Percentiles rank a stretch among this genome's conserved stretches.
phyloP scores from a whole-genome alignment of 2,888 invertebrate species.

The Busseola fusca region DNA sequence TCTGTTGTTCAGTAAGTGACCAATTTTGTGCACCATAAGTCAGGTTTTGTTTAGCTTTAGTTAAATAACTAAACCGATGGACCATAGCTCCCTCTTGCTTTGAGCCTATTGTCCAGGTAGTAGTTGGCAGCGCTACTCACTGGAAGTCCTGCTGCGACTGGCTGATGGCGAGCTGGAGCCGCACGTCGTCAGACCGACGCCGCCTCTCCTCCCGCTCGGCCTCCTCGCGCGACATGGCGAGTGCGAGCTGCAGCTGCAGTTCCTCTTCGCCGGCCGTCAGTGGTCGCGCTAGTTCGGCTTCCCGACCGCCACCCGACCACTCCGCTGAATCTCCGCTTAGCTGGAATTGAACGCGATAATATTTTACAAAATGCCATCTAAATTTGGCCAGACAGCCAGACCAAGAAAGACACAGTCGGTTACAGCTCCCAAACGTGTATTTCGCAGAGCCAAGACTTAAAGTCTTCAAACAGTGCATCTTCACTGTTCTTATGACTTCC shows the following conservation, averaged over 20 bases:
- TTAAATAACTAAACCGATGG: too few species aligned
- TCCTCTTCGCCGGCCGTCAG: slow-evolving; percentile 99
- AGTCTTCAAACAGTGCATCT: background rate
- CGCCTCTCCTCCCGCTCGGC: slow-evolving; percentile 98
- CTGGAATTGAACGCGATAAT: slow-evolving; percentile 49
- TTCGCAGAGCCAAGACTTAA: background rate
- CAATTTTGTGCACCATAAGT: too few species aligned
- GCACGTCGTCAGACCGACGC: slow-evolving; percentile 97
- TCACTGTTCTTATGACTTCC: background rate
- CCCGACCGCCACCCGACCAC: slow-evolving; percentile 81
- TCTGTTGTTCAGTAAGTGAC: too few species aligned
- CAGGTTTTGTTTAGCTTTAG: too few species aligned
- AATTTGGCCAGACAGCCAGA: background rate
- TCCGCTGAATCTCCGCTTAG: slow-evolving; percentile 65
- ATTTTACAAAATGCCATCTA: background rate
- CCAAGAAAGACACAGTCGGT: background rate
- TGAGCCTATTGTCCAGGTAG: background rate
- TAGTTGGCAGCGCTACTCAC: slow-evolving; percentile 81
- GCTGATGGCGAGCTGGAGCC: slow-evolving; percentile 97
- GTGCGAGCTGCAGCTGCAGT: slow-evolving; percentile 98
- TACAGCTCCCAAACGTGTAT: background rate
- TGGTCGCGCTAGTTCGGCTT: slow-evolving; percentile 97
- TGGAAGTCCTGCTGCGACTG: slow-evolving; percentile 98
- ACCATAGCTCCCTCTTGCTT: background rate
- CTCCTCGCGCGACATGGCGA: slow-evolving; percentile 99